These are phyloP conservation scores for Drosophila ezoana DNA, from an alignment of 2,888 invertebrate species.

Conservation along the genomic window DNA sequence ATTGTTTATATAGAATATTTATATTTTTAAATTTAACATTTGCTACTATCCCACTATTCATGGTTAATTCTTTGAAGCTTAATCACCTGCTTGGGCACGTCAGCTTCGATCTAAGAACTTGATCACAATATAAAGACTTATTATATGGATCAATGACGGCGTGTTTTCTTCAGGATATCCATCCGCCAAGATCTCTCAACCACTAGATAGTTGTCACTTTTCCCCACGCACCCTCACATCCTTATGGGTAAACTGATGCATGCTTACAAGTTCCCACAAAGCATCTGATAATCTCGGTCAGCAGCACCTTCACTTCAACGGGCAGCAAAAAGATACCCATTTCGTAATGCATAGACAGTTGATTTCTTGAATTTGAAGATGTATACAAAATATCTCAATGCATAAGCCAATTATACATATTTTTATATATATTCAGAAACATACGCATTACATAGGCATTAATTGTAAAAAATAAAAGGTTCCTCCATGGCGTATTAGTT, in stretches of 20 bases:
- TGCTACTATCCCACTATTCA: too few relatives aligned
- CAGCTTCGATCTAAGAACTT: too few relatives aligned
- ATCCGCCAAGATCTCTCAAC: constrained; percentile 43
- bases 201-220: constrained; percentile 31
- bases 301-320: constrained; percentile 39
- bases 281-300: constrained; percentile 61
- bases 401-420: neutral
- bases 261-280: constrained; percentile 17
- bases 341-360: constrained; percentile 12
- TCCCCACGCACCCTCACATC: constrained; percentile 30
- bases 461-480: neutral
- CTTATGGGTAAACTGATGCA: constrained; percentile 28
- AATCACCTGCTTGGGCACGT: too few relatives aligned
- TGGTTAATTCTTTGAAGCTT: too few relatives aligned
- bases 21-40: too few relatives aligned
- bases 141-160: neutral
- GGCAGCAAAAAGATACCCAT: constrained; percentile 49
- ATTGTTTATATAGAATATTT: too few relatives aligned
- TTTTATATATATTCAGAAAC: neutral
- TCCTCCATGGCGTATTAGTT: neutral
- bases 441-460: neutral
- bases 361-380: too few relatives aligned
- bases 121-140: neutral
- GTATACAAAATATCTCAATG: neutral
- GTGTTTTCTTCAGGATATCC: neutral